Evolutionary conservation across 2,888 invertebrate species (phyloP), one percentile per base, ranked within the genome.

Genomic region (Arctia plantaginis): DNA sequence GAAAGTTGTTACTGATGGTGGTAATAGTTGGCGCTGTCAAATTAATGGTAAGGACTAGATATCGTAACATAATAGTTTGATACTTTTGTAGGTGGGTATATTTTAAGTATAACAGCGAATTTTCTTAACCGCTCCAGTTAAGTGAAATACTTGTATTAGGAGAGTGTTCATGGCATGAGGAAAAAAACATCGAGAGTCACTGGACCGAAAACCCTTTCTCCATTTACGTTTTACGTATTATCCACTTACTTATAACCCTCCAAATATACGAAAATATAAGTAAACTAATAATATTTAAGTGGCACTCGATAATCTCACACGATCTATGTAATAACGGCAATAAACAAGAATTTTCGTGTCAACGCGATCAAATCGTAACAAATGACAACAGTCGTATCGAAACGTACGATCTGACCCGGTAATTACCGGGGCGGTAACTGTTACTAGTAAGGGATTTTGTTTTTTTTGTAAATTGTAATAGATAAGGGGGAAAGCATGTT

Each of bases 291-390:
- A 87, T 81, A 85, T 83, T 83, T 83, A 81, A 85, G 80, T 82
- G 82, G 75, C 80, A 76, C 74, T 74, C 73, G 70, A 73, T 90
- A 66, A 93, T 93, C 92, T 78, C 75, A 89, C 93, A 91, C 93
- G 85, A 93, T 93, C 93, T 78, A 27, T 55, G 78, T 92, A 93
- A 94, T 93, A 86, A 89, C 90, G 62, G 89, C 86, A 91, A 93
- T 94, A 93, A 92, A 91, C 91, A 90, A 87, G 81, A 74, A 87
- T 91, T 93, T 92, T 89, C 93, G 85, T 92, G 94, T 94, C 94
- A 93, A 93, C 94, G 89, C 82, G 73, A 69, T 82, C 85, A 85
- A 55, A 44, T 33, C 18, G 82, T 92, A 93, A 94, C 92, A 93
- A 94, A 95, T 93, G 94, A 94, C 93, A 94, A 72, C 66, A n/a